These are phyloP conservation scores for Psophia crepitans DNA, from an alignment of 2,113 vertebrate genomes.

Conservation along the genomic window DNA sequence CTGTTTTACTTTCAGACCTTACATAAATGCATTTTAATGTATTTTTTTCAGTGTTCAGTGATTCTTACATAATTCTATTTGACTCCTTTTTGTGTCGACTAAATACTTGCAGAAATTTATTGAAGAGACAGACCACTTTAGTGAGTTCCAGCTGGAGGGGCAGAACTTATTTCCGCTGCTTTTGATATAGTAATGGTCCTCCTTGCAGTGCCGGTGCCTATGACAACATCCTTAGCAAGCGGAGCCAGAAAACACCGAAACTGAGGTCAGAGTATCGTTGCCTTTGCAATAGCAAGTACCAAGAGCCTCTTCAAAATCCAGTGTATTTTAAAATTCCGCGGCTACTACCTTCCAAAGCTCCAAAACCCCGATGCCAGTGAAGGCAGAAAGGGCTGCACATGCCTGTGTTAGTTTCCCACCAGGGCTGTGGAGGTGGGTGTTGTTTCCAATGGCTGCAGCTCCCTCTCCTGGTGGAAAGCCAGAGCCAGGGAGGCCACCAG, in stretches of 20 bases:
- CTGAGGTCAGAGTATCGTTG: fast-evolving
- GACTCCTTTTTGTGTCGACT: background rate
- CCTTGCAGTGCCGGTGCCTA: background rate
- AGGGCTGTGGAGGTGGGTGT: background rate
- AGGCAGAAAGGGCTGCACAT: background rate
- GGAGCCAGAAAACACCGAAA: background rate
- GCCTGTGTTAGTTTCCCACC: background rate
- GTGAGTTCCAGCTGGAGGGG: background rate
- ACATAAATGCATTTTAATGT: background rate
- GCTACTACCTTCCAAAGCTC: background rate
- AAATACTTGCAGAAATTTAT: background rate
- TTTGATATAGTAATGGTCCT: fast-evolving
- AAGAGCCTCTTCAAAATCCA: no score
- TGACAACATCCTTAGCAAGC: background rate
- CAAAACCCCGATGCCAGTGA: background rate
- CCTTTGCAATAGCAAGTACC: background rate
- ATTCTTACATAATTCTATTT: background rate
- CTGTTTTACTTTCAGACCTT: background rate
- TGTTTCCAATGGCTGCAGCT: slow-evolving; percentile 69
- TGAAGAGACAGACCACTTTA: background rate
- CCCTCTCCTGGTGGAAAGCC: slow-evolving; percentile 71
- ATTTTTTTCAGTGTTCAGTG: background rate
- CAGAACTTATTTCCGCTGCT: background rate
- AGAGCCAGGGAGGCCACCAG: background rate
- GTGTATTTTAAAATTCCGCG: background rate